Evolutionary conservation across 2,888 invertebrate genomes (phyloP), one percentile per base, ranked within the genome.

Genomic region (Pomacea canaliculata): DNA sequence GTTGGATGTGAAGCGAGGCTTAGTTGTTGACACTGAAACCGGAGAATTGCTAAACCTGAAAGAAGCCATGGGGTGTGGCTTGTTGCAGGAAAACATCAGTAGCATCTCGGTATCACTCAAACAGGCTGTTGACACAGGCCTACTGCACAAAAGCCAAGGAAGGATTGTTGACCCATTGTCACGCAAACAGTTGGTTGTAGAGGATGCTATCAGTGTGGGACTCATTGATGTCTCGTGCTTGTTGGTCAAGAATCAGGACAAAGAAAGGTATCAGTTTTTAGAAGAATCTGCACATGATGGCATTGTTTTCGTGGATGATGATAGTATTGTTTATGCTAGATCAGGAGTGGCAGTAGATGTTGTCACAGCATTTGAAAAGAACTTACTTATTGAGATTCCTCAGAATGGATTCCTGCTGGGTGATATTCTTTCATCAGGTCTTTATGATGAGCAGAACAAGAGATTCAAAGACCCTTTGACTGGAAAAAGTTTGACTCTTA

Each of bases 391-490:
- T 66, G 82, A 83, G 60, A 81, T 82, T 27, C 80, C 82, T 37
- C 74, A 71, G 73, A 76, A 77, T 68, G 81, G 82, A 23, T 78
- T 83, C 56, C 77, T 80, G 67, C 76, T 83, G 7, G 80, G 79
- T 27, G 83, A 83, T 60, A 76, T 80, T 37, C 49, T 83, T 66
- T 80, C 78, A 7, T 80, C 78, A 37, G 86, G 87, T 48, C 76
- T 85, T 27, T 91, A 91, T 81, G 91, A 91, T 79, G 87, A 87
- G 70, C 83, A 85, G 62, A 89, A 90, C 71, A 97, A 97, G 51
- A 93, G 94, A 82, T 94, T 98, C 77, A 92, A 94, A 9, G 97
- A 98, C 92, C 95, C 96, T 5, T 94, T 95, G 86, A 93, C 95
- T 79, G 96, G 96, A 70, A 94, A 96, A 82, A 91, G 94, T 7